These are phyloP conservation scores for Oncorhynchus mykiss DNA, from an alignment of 2,113 vertebrate genomes.

Conservation along the genomic window DNA sequence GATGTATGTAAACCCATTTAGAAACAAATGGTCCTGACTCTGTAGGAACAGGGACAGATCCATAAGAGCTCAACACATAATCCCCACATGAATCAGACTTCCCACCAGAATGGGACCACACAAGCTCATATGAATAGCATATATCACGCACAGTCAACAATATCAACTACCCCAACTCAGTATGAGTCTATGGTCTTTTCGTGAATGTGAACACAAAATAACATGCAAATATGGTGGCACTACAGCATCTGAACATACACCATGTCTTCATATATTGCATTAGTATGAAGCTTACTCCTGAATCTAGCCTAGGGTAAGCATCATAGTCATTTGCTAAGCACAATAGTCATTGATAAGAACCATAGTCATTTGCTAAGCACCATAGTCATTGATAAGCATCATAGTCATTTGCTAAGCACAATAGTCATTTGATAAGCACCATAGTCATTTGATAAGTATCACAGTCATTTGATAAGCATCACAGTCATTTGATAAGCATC, in stretches of 20 bases:
- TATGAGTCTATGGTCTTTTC: neutral
- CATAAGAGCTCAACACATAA: slow-evolving; percentile 69
- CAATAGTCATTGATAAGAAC: no score
- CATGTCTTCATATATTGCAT: no score
- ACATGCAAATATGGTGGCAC: no score
- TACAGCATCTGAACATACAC: no score
- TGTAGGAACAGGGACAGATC: slow-evolving; percentile 57
- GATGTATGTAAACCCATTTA: slow-evolving; percentile 75
- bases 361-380: no score
- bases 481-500: no score
- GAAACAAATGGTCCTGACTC: slow-evolving; percentile 66
- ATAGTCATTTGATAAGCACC: no score
- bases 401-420: no score
- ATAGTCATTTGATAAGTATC: no score
- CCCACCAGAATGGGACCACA: slow-evolving; percentile 63
- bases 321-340: no score
- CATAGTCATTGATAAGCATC: no score
- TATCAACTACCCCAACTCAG: slow-evolving; percentile 1
- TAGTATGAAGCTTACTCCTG: neutral
- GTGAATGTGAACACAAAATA: neutral
- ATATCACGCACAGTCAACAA: slow-evolving; percentile 28
- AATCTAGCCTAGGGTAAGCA: neutral
- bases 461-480: no score
- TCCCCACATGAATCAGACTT: slow-evolving; percentile 67
- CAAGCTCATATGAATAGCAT: slow-evolving; percentile 52